phyloP scores from a whole-genome alignment of 2,113 vertebrate species.

The Platysternon megacephalum region DNA sequence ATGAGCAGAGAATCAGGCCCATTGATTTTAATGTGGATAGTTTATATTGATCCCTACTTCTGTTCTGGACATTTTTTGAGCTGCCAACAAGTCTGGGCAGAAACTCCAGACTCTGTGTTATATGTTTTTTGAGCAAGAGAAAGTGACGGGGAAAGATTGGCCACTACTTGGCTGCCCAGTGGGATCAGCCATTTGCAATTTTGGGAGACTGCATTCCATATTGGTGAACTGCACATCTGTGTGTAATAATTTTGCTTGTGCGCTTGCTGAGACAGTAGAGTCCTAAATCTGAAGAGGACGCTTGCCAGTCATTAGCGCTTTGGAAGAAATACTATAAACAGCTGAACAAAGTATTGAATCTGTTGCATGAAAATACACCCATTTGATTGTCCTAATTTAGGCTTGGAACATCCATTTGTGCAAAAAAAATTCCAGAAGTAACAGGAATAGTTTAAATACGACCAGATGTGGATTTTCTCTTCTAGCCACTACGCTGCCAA shows the following conservation, averaged over 20 bases:
- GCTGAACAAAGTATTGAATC: constrained; percentile 6
- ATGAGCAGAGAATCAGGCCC: not conserved
- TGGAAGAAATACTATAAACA: not conserved
- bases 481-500: constrained; percentile 34
- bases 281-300: not conserved
- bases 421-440: not conserved
- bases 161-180: not conserved
- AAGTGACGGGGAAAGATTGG: not conserved
- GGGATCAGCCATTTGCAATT: not conserved
- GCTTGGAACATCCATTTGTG: not conserved
- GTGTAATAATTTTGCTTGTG: not conserved
- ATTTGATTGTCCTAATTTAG: not conserved
- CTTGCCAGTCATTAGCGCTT: constrained; percentile 11
- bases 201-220: not conserved
- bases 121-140: not conserved
- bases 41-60: not conserved
- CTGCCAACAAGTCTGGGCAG: not conserved
- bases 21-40: not conserved
- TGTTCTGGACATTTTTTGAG: not conserved
- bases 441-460: not conserved
- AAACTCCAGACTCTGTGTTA: not conserved
- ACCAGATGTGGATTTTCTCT: constrained; percentile 31
- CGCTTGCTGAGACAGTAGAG: not conserved
- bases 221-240: not conserved
- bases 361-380: not conserved